Evolutionary conservation across 2,797 vertebrate genomes (phyloP), one percentile per base, ranked within the genome.

Genomic region (Hirundo rustica): DNA sequence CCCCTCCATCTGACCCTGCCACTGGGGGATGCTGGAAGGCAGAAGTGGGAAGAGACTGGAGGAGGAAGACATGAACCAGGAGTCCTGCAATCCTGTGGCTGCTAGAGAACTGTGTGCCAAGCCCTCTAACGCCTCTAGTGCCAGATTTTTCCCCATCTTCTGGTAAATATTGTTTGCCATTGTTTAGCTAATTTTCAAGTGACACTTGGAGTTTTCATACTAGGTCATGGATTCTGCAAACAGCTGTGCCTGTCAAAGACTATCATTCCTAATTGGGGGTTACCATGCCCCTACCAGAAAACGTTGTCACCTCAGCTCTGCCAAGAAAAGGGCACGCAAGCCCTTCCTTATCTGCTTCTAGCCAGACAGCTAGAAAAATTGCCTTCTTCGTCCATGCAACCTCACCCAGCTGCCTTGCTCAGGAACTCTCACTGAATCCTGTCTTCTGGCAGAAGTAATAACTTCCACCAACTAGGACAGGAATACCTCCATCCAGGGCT

Each of bases 221-320:
- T 68, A 93, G 72, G 73, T 84, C 79, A 91, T 42, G 71, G 44
- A 74, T 89, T 91, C 78, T 88, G 48, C 82, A 77, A 80, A 54
- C 89, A 96, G 54, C 85, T 94, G 88, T 83, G 85, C 75, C 91
- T 94, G 88, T 90, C 83, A 93, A 65, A 94, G 80, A 48, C 44
- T 47, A 65, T 95, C 34, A 65, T 65, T 88, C 85, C 68, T 80
- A 80, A 77, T 2, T 64, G 32, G 29, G 68, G n/a, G 65, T 92
- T 94, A 65, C 94, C 72, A 83, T 77, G 38, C 12, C 50, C 19
- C 50, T 88, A 92, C 65, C 61, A 93, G 91, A 85, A 91, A 92
- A 25, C 1, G 3, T 70, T 93, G 53, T 91, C 78, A 93, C 72
- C 75, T 85, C 53, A 62, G 22, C 50, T 91, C 68, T 89, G 34